Conservation (phyloP, 92 coral and sea anemone species). For the Porites rus region DNA sequence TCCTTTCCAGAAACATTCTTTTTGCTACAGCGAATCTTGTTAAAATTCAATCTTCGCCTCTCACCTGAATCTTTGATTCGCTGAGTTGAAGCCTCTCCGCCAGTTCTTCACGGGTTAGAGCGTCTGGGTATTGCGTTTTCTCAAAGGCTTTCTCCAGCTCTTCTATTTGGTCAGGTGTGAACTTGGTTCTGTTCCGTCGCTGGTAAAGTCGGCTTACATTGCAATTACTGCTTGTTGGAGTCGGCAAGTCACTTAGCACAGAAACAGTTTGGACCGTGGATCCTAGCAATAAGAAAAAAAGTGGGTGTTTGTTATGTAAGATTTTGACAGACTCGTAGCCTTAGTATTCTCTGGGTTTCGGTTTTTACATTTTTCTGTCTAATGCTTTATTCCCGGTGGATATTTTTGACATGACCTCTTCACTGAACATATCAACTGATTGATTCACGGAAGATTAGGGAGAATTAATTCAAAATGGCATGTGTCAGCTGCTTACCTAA, state of each 20-base stretch:
- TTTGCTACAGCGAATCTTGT: too few relatives aligned
- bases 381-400: not conserved
- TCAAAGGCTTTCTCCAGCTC: slow-evolving; percentile 81
- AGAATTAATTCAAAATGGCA: too few relatives aligned
- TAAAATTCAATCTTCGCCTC: too few relatives aligned
- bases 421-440: not conserved
- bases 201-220: slow-evolving; percentile 65
- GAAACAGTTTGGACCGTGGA: slow-evolving; percentile 6
- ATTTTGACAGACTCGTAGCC: not conserved
- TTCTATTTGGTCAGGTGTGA: slow-evolving; percentile 77
- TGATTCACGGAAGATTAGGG: not conserved
- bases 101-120: slow-evolving; percentile 79
- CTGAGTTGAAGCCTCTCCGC: slow-evolving; percentile 81
- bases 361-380: not conserved
- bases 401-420: not conserved
- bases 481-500: slow-evolving; percentile 13
- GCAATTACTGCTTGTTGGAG: slow-evolving; percentile 16
- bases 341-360: not conserved
- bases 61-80: slow-evolving; percentile 88
- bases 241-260: slow-evolving; percentile 32
- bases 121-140: slow-evolving; percentile 87
- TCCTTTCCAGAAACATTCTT: not conserved
- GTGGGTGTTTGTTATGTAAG: not conserved
- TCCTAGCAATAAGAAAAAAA: not conserved
- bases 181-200: slow-evolving; percentile 88